These are phyloP conservation scores for Euwallacea similis DNA, from an alignment of 1,140 invertebrate genomes.

Conservation along the genomic window DNA sequence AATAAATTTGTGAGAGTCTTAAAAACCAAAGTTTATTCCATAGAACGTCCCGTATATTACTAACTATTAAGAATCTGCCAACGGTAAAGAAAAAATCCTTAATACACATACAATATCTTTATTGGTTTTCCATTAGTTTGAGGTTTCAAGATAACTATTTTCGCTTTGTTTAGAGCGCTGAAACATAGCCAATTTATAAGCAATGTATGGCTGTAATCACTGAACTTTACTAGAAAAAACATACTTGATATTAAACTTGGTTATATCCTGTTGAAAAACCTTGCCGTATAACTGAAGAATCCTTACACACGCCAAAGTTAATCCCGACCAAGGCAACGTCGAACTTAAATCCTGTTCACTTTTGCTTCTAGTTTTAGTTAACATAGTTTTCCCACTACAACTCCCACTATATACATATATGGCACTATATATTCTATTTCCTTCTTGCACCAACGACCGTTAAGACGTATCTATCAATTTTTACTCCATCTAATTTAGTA, in stretches of 20 bases:
- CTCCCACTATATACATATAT: not conserved
- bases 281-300: constrained; percentile 81
- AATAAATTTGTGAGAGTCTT: no score
- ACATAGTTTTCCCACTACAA: constrained; percentile 1
- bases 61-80: no score
- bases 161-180: no score
- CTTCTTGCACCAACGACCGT: no score
- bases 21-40: no score
- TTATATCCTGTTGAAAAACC: constrained; percentile 69
- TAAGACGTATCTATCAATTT: not conserved
- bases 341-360: constrained; percentile 34
- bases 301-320: constrained; percentile 76
- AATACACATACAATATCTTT: no score
- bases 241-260: constrained; percentile 36
- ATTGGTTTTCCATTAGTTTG: no score
- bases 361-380: constrained; percentile 2
- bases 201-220: no score
- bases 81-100: no score
- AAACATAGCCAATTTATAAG: no score
- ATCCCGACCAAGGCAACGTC: constrained; percentile 68
- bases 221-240: not conserved
- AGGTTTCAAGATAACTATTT: no score
- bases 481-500: constrained; percentile 5
- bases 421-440: not conserved
- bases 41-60: no score